These are phyloP conservation scores for Hermodice carunculata DNA, from an alignment of 2,888 invertebrate species.

Conservation along the genomic window DNA sequence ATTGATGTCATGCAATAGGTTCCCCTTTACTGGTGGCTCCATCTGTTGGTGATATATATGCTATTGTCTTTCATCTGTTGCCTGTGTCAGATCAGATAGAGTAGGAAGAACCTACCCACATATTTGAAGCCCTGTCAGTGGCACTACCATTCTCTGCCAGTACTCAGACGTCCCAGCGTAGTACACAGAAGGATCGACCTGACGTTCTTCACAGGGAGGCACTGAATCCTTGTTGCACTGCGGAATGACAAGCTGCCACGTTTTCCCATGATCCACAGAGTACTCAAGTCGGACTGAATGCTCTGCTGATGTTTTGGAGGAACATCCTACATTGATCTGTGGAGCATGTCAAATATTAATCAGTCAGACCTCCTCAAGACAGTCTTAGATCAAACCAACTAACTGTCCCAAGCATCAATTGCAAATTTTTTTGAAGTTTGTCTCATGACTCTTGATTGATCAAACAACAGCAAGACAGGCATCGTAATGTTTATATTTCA, in stretches of 20 bases:
- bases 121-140: conserved; percentile 62
- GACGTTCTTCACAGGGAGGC: conserved; percentile 60
- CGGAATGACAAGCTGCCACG: conserved; percentile 66
- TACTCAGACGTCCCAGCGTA: conserved; percentile 65
- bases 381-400: no score
- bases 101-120: conserved; percentile 68
- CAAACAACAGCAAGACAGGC: no score
- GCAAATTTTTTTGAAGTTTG: no score
- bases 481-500: no score
- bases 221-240: conserved; percentile 55
- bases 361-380: background rate
- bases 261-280: conserved; percentile 66
- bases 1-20: no score
- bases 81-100: no score
- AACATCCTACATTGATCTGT: conserved; percentile 71
- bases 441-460: no score
- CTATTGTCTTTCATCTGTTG: no score
- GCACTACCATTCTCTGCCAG: conserved; percentile 67
- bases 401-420: no score
- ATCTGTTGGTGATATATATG: no score
- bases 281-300: conserved; percentile 68
- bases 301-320: conserved; percentile 53
- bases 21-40: no score
- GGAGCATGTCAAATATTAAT: background rate
- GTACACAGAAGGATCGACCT: conserved; percentile 61